Percentiles rank a stretch among this genome's conserved stretches.
phyloP scores from a whole-genome alignment of 2,113 vertebrate species.

The Hassar affinis region DNA sequence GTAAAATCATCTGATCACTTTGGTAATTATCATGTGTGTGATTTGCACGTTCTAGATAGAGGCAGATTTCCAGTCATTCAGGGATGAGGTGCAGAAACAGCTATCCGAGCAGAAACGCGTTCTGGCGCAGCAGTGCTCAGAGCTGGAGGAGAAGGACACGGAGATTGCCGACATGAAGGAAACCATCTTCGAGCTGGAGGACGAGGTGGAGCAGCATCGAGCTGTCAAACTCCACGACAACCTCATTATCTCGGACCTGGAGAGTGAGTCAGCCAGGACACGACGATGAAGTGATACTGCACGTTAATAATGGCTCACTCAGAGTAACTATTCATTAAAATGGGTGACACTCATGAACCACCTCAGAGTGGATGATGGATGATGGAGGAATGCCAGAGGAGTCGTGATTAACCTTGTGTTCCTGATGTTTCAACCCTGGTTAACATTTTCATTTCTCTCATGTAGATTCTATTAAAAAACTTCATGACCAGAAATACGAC shows the following conservation, averaged over 20 bases:
- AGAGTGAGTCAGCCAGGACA: conserved; percentile 72
- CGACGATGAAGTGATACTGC: conserved; percentile 14
- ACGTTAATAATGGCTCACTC: neutral
- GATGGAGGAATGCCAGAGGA: conserved; percentile 37
- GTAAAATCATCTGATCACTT: neutral
- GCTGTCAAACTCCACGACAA: conserved; percentile 88
- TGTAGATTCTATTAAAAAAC: conserved; percentile 82
- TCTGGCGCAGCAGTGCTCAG: conserved; percentile 78
- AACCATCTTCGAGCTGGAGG: conserved; percentile 86
- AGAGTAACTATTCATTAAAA: neutral
- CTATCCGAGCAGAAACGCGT: conserved; percentile 77
- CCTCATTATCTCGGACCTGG: conserved; percentile 84
- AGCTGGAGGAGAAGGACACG: conserved; percentile 81
- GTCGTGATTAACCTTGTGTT: conserved; percentile 2
- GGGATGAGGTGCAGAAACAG: conserved; percentile 82
- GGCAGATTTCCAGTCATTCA: conserved; percentile 78
- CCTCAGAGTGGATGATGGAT: neutral
- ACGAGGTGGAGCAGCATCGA: conserved; percentile 87
- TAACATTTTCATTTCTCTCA: neutral
- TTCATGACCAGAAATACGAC: conserved; percentile 87
- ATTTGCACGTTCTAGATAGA: conserved; percentile 69
- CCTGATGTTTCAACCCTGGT: neutral
- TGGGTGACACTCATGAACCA: too few relatives aligned
- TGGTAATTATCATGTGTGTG: neutral
- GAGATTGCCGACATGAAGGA: conserved; percentile 87